phyloP scores from a whole-genome alignment of 2,888 invertebrate species.

The Drosophila dives region DNA sequence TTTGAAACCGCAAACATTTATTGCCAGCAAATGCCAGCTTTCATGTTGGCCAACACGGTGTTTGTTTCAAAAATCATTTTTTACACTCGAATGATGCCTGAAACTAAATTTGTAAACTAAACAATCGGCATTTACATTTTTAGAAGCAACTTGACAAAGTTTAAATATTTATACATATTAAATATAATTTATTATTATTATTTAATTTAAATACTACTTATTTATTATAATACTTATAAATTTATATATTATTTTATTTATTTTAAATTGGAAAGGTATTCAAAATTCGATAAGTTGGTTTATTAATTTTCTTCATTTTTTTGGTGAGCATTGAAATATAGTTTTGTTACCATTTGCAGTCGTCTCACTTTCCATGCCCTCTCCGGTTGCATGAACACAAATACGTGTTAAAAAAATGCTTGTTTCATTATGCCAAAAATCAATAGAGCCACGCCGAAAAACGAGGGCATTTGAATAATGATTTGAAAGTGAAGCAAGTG shows the following conservation, averaged over 20 bases:
- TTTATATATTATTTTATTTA: not conserved
- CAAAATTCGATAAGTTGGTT: not conserved
- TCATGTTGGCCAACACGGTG: conserved; percentile 61
- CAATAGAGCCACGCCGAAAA: conserved; percentile 60
- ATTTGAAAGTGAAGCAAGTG: conserved; percentile 52
- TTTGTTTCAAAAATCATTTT: conserved; percentile 69
- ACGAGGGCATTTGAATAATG: conserved; percentile 49
- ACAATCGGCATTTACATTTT: not conserved
- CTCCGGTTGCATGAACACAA: conserved; percentile 19
- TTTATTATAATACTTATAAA: no score
- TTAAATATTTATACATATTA: not conserved
- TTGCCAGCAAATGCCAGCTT: conserved; percentile 74
- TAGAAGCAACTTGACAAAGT: not conserved
- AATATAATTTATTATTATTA: not conserved
- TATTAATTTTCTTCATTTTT: conserved; percentile 2
- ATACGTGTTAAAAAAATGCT: conserved; percentile 49
- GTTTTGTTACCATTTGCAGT: conserved; percentile 52
- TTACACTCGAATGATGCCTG: conserved; percentile 62
- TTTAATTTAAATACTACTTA: not conserved
- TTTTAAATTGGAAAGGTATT: not conserved
- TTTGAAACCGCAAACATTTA: conserved; percentile 76
- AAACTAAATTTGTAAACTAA: conserved; percentile 33
- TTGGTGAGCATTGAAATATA: conserved; percentile 37
- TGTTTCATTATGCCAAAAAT: conserved; percentile 49
- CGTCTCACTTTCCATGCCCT: not conserved